phyloP scores from a whole-genome alignment of 2,797 vertebrate genomes.

The Acridotheres tristis region DNA sequence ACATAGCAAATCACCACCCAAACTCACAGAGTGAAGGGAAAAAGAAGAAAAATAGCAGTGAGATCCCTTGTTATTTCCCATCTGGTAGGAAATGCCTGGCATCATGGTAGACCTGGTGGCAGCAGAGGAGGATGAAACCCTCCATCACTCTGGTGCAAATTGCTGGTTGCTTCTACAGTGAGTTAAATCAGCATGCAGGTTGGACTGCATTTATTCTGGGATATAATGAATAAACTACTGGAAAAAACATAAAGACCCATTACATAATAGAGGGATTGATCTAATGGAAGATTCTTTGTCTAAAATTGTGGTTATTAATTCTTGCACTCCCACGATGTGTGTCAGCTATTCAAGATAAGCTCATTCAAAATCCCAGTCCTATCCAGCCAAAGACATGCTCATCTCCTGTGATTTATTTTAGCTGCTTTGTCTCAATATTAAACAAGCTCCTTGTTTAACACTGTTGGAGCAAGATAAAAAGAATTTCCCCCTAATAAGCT shows the following conservation, averaged over 20 bases:
- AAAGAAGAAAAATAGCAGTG: neutral
- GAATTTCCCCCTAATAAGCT: neutral
- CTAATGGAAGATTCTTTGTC: neutral
- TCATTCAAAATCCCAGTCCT: neutral
- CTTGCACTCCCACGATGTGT: neutral
- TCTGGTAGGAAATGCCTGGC: neutral
- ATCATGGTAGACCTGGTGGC: neutral
- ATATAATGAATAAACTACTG: neutral
- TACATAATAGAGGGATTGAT: neutral
- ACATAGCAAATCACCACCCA: neutral
- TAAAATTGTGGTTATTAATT: neutral
- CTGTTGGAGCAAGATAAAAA: neutral
- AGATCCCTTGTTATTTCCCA: neutral
- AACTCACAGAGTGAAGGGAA: neutral
- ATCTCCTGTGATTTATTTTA: conserved; percentile 20
- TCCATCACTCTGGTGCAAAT: neutral
- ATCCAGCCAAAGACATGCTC: neutral
- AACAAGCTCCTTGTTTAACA: neutral
- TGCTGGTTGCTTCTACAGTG: neutral
- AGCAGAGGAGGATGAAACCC: neutral
- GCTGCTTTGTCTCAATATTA: neutral
- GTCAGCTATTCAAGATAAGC: neutral
- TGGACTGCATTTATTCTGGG: neutral
- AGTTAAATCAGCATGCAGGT: neutral
- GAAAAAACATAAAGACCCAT: neutral